phyloP scores from a whole-genome alignment of 35 echinoderm and acorn worm species.

The Holothuria glaberrima region DNA sequence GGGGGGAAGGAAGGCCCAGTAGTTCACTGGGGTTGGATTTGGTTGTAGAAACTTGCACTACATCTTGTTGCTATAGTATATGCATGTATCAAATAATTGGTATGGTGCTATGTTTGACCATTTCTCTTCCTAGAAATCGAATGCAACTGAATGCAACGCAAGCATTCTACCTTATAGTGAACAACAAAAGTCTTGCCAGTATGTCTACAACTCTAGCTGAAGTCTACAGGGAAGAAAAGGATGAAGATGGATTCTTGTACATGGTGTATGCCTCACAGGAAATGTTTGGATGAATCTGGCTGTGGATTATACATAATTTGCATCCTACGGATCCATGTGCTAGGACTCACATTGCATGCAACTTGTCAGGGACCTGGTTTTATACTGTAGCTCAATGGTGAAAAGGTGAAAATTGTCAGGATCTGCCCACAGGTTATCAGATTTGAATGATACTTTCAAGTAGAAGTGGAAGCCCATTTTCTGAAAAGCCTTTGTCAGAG shows the following conservation, averaged over 20 bases:
- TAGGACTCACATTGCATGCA: background rate
- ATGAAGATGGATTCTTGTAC: slow-evolving; percentile 98
- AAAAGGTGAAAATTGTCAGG: background rate
- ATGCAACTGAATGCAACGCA: slow-evolving; percentile 99
- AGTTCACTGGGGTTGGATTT: too few relatives aligned
- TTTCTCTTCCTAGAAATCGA: slow-evolving; percentile 81
- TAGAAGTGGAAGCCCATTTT: too few relatives aligned
- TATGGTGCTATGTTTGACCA: too few relatives aligned
- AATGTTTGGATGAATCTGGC: slow-evolving; percentile 88
- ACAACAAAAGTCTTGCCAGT: slow-evolving; percentile 98
- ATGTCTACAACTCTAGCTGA: slow-evolving; percentile 98
- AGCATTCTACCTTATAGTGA: slow-evolving; percentile 98
- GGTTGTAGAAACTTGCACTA: too few relatives aligned
- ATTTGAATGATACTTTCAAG: too few relatives aligned
- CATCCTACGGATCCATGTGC: background rate
- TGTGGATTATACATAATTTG: background rate
- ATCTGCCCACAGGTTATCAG: background rate
- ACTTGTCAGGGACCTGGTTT: too few relatives aligned
- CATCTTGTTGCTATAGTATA: too few relatives aligned
- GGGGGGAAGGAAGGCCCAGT: too few relatives aligned
- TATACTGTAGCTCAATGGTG: background rate
- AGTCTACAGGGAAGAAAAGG: slow-evolving; percentile 97
- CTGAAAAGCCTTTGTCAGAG: too few relatives aligned
- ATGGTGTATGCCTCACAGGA: slow-evolving; percentile 99
- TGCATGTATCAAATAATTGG: too few relatives aligned